A percentile compares a stretch with the other conserved stretches of the same genome.
Conservation (phyloP, 2,797 vertebrate genomes). For the Orestias chungarensis region DNA sequence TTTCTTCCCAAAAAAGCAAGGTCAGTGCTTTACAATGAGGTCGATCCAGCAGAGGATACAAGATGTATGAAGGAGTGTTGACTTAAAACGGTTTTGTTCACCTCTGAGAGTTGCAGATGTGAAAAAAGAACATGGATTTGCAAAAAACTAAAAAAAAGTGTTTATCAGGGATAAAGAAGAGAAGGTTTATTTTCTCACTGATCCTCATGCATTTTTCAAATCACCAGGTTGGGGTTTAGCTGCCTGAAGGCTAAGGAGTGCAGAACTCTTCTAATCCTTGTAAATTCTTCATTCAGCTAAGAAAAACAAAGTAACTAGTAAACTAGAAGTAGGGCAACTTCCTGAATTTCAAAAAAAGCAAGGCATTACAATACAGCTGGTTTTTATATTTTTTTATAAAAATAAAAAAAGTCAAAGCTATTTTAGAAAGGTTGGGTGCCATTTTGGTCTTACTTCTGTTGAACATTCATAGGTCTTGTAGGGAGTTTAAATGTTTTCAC, state of each 20-base stretch:
- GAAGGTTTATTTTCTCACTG: slow-evolving; percentile 20
- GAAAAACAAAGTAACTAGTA: background rate
- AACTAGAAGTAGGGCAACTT: background rate
- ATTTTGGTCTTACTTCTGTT: background rate
- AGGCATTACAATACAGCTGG: background rate
- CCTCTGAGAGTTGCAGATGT: background rate
- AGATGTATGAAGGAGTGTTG: slow-evolving; percentile 19
- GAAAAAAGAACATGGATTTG: slow-evolving; percentile 4
- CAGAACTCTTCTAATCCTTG: slow-evolving; percentile 25
- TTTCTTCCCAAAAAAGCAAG: slow-evolving; percentile 31
- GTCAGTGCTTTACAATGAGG: slow-evolving; percentile 26
- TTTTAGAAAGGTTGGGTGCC: background rate
- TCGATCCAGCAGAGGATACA: slow-evolving; percentile 17
- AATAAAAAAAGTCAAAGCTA: background rate
- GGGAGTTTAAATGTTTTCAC: no score
- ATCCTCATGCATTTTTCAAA: slow-evolving; percentile 49
- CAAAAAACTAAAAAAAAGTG: background rate
- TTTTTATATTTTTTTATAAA: background rate
- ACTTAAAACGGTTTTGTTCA: background rate
- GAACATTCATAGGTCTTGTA: no score
- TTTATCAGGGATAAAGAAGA: slow-evolving; percentile 11
- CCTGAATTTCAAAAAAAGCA: background rate
- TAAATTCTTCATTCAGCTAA: slow-evolving; percentile 1
- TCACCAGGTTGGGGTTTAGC: slow-evolving; percentile 14
- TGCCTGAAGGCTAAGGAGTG: slow-evolving; percentile 9